A percentile compares a stretch with the other conserved stretches of the same genome.
These are phyloP conservation scores for Lepilemur septentrionalis DNA, from an alignment of 2,797 vertebrate genomes.

Conservation along the genomic window DNA sequence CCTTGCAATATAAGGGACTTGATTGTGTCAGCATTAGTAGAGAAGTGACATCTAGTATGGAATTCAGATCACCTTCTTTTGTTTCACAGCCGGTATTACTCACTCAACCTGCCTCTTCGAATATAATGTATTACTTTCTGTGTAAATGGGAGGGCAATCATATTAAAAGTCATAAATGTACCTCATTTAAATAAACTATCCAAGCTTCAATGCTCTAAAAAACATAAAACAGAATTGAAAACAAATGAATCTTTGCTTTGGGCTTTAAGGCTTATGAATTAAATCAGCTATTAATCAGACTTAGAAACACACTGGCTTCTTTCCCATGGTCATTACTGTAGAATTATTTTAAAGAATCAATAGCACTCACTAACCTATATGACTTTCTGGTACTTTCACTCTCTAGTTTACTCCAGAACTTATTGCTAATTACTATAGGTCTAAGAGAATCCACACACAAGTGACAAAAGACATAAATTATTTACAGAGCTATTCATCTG, in stretches of 20 bases:
- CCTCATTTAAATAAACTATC: constrained; percentile 74
- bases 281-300: constrained; percentile 68
- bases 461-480: constrained; percentile 77
- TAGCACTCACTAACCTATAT: constrained; percentile 66
- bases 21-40: not conserved
- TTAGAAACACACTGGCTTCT: constrained; percentile 66
- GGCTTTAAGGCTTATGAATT: constrained; percentile 71
- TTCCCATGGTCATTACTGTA: constrained; percentile 50
- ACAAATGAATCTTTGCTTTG: constrained; percentile 74
- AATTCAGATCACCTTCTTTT: not conserved
- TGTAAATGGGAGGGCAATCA: constrained; percentile 67
- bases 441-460: constrained; percentile 69
- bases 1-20: not conserved
- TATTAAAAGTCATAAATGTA: constrained; percentile 72
- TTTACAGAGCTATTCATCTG: constrained; percentile 77
- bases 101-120: constrained; percentile 56
- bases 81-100: constrained; percentile 44
- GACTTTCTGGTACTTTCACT: constrained; percentile 71
- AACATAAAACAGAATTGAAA: constrained; percentile 73
- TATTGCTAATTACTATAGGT: constrained; percentile 73
- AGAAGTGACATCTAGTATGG: constrained; percentile 15
- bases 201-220: constrained; percentile 71
- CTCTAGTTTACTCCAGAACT: constrained; percentile 68
- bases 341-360: constrained; percentile 71
- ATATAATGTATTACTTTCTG: constrained; percentile 61